Conservation (phyloP, 2,888 invertebrate species). For the Falcaria lacertinaria region DNA sequence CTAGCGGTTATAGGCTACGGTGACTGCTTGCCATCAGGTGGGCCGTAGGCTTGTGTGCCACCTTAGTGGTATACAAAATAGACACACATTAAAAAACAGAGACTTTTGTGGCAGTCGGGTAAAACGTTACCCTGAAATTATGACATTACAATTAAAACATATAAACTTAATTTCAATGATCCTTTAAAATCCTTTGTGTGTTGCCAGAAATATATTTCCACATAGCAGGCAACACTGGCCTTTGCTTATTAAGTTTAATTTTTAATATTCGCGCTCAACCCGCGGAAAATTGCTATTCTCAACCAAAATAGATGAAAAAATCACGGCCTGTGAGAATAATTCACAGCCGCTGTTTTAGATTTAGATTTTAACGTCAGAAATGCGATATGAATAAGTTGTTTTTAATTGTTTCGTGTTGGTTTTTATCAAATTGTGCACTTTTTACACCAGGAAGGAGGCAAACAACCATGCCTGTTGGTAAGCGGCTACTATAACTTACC, state of each 20-base stretch:
- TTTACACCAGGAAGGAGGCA: too few relatives aligned
- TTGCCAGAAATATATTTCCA: constrained; percentile 23
- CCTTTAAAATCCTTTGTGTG: neutral
- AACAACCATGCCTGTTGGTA: too few relatives aligned
- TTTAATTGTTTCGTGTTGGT: neutral
- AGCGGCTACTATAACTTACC: too few relatives aligned
- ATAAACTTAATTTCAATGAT: neutral
- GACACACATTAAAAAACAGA: too few relatives aligned
- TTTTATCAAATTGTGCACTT: too few relatives aligned
- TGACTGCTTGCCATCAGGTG: too few relatives aligned
- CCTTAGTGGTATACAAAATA: too few relatives aligned
- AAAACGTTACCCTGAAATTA: too few relatives aligned
- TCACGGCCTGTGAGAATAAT: constrained; percentile 24
- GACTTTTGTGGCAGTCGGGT: too few relatives aligned
- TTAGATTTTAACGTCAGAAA: constrained; percentile 1
- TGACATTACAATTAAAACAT: too few relatives aligned
- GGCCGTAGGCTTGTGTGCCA: too few relatives aligned
- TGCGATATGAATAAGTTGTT: neutral
- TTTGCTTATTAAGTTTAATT: constrained; percentile 76
- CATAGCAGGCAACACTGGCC: constrained; percentile 30
- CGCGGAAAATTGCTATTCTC: constrained; percentile 74
- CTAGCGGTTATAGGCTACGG: too few relatives aligned
- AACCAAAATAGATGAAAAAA: constrained; percentile 44
- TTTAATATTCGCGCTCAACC: constrained; percentile 72
- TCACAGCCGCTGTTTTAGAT: constrained; percentile 15